A percentile compares a stretch with the other conserved stretches of the same genome.
These are phyloP conservation scores for Crepidodera aurea DNA, from an alignment of 2,888 invertebrate species.

Conservation along the genomic window DNA sequence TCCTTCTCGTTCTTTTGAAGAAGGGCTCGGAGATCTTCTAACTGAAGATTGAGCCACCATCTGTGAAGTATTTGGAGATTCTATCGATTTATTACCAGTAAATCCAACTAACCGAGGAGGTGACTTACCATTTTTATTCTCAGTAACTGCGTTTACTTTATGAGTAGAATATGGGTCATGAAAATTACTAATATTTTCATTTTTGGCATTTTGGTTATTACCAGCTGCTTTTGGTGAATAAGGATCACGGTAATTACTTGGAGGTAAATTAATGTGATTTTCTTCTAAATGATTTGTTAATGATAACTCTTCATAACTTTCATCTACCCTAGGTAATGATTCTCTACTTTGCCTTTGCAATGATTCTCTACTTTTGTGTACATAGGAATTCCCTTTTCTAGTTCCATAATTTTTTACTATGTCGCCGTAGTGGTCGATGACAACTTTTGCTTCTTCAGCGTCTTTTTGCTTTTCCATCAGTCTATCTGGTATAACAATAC, in stretches of 20 bases:
- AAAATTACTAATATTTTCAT: not conserved
- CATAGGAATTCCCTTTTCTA: constrained; percentile 43
- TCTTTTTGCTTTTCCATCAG: constrained; percentile 59
- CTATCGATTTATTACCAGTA: not conserved
- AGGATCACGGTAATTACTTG: constrained; percentile 5
- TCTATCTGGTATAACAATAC: constrained; percentile 54
- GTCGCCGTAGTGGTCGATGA: constrained; percentile 82
- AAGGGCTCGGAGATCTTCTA: not conserved
- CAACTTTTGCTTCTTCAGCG: constrained; percentile 73
- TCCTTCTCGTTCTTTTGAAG: not conserved
- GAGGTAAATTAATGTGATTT: not conserved
- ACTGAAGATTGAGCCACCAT: not conserved
- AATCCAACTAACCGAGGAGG: not conserved
- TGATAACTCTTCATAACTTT: constrained; percentile 1
- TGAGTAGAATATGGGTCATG: not conserved
- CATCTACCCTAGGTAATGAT: constrained; percentile 20
- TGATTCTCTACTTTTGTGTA: constrained; percentile 47
- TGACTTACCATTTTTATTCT: not conserved
- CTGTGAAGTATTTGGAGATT: no score
- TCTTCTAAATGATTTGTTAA: not conserved
- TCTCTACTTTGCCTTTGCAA: constrained; percentile 53
- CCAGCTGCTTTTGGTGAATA: no score
- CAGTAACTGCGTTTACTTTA: not conserved
- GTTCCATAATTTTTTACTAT: constrained; percentile 76
- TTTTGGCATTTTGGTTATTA: no score